These are phyloP conservation scores for Pachycephala philippinensis DNA, from an alignment of 2,113 vertebrate genomes.

Conservation along the genomic window DNA sequence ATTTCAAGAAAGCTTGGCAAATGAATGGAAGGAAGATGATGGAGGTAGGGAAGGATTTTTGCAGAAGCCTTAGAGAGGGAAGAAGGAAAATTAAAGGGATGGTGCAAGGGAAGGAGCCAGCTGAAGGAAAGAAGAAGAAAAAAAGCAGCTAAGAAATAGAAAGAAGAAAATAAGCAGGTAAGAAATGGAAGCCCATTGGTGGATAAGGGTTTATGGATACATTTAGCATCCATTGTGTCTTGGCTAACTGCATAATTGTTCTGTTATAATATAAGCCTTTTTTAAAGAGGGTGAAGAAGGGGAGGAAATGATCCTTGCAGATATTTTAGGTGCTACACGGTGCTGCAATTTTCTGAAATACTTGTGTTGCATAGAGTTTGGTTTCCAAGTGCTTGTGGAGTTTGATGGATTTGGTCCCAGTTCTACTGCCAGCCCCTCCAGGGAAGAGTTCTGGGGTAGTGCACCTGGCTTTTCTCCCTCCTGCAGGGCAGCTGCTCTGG, in stretches of 20 bases:
- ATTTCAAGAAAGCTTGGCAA: not conserved
- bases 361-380: not conserved
- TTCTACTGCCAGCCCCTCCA: not conserved
- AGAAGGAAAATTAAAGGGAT: not conserved
- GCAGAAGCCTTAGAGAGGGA: not conserved
- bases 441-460: not conserved
- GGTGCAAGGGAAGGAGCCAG: not conserved
- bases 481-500: fast-evolving
- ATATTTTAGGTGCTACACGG: not conserved
- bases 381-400: not conserved
- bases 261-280: not conserved
- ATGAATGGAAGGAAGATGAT: not conserved
- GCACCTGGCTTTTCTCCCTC: not conserved
- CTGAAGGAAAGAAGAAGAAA: not conserved
- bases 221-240: not conserved
- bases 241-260: not conserved
- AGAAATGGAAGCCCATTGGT: not conserved
- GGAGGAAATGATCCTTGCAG: not conserved
- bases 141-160: no score
- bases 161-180: not conserved
- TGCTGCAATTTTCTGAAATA: not conserved
- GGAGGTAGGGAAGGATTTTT: not conserved
- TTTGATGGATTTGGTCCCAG: not conserved
- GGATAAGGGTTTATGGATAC: not conserved
- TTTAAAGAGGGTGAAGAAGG: not conserved